A percentile compares a stretch with the other conserved stretches of the same genome.
Conservation (phyloP, 2,888 invertebrate species). For the Sphaerophoria taeniata region DNA sequence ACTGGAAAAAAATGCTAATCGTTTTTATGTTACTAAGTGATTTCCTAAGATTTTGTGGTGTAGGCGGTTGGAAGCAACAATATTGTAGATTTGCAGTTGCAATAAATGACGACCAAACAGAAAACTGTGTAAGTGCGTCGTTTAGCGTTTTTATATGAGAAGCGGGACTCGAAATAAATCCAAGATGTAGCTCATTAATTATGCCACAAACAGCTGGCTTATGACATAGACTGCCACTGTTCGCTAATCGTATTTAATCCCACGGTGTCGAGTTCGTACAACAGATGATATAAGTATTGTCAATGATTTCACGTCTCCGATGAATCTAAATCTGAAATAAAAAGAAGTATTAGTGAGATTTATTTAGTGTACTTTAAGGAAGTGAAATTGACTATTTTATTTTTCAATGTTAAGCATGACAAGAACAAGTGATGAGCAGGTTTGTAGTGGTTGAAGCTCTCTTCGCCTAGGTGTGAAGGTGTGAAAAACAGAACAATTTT, state of each 20-base stretch:
- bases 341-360: no score
- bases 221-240: constrained; percentile 63
- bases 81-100: constrained; percentile 21
- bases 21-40: constrained; percentile 48
- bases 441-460: no score
- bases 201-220: constrained; percentile 53
- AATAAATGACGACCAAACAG: constrained; percentile 48
- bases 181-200: constrained; percentile 70
- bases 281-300: constrained; percentile 30
- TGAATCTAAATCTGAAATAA: no score
- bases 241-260: constrained; percentile 44
- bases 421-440: no score
- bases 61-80: constrained; percentile 57
- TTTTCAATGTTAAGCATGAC: no score
- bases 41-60: constrained; percentile 59
- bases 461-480: no score
- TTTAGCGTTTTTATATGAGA: constrained; percentile 59
- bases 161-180: constrained; percentile 69
- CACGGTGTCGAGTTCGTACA: constrained; percentile 28
- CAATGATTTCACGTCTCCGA: constrained; percentile 41
- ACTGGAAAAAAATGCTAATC: constrained; percentile 33
- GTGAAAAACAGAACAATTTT: no score
- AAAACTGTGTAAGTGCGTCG: constrained; percentile 30
- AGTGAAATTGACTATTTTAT: no score
- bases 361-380: no score